Conservation (phyloP, 2,888 invertebrate genomes). For the Norana najaformis region DNA sequence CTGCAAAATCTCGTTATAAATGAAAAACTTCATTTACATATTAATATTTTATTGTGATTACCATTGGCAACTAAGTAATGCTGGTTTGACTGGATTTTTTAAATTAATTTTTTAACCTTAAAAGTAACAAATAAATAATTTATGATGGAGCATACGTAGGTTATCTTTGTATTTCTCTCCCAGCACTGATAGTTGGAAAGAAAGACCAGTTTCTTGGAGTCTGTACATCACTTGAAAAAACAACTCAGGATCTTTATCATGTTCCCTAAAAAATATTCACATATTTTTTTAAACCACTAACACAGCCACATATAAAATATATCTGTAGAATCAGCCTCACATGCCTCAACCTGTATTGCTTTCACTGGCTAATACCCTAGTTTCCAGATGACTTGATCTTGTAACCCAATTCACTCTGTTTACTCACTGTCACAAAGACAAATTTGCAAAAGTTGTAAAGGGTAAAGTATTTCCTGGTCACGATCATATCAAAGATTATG, state of each 20-base stretch:
- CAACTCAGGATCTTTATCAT: slow-evolving; percentile 74
- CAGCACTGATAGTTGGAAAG: slow-evolving; percentile 69
- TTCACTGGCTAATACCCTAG: too few species aligned
- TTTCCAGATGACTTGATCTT: not conserved
- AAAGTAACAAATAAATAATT: slow-evolving; percentile 4
- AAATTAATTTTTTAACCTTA: not conserved
- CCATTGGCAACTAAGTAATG: not conserved
- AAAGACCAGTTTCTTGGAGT: slow-evolving; percentile 63
- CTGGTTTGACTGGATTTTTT: not conserved
- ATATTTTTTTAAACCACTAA: not conserved
- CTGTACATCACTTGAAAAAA: slow-evolving; percentile 67
- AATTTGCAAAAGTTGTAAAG: too few species aligned
- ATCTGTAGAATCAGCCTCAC: not conserved
- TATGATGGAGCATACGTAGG: slow-evolving; percentile 10
- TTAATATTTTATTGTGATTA: too few species aligned
- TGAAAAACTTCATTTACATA: too few species aligned
- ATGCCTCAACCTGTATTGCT: not conserved
- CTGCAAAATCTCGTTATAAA: too few species aligned
- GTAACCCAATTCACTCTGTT: not conserved
- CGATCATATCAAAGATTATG: too few species aligned
- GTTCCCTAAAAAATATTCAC: slow-evolving; percentile 67
- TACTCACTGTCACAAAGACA: not conserved
- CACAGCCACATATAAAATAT: not conserved
- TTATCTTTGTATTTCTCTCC: slow-evolving; percentile 54
- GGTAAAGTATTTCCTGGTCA: too few species aligned